phyloP scores from a whole-genome alignment of 2,113 vertebrate species.

The Cololabis saira region DNA sequence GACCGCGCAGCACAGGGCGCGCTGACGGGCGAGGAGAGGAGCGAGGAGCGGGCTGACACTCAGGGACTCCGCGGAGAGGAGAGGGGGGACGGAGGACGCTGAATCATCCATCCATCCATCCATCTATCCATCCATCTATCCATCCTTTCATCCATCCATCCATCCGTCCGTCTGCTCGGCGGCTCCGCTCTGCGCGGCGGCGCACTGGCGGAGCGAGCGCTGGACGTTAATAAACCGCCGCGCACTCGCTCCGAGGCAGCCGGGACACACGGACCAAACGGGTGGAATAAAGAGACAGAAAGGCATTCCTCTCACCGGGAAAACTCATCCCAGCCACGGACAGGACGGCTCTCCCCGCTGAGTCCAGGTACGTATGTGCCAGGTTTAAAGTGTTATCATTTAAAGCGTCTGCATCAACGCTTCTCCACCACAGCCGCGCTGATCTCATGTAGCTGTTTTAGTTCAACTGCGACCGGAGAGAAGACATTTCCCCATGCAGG shows the following conservation, averaged over 20 bases:
- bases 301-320: constrained; percentile 56
- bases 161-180: too few relatives aligned
- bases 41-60: constrained; percentile 36
- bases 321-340: constrained; percentile 63
- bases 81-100: constrained; percentile 33
- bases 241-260: too few relatives aligned
- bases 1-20: constrained; percentile 34
- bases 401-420: constrained; percentile 3
- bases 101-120: constrained; percentile 46
- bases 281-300: constrained; percentile 36
- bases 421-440: not conserved
- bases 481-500: not conserved
- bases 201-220: too few relatives aligned
- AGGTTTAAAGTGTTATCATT: constrained; percentile 5
- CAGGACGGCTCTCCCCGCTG: constrained; percentile 72
- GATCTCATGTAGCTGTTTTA: not conserved
- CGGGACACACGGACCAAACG: too few relatives aligned
- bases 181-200: constrained; percentile 32
- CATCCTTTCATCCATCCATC: too few relatives aligned
- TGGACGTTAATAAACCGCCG: too few relatives aligned
- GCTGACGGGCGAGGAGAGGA: constrained; percentile 26
- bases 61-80: constrained; percentile 46
- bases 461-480: not conserved
- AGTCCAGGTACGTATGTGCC: constrained; percentile 48
- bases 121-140: too few relatives aligned